Evolutionary conservation across 2,113 vertebrate genomes (phyloP).

Genomic region (Phalacrocorax carbo): DNA sequence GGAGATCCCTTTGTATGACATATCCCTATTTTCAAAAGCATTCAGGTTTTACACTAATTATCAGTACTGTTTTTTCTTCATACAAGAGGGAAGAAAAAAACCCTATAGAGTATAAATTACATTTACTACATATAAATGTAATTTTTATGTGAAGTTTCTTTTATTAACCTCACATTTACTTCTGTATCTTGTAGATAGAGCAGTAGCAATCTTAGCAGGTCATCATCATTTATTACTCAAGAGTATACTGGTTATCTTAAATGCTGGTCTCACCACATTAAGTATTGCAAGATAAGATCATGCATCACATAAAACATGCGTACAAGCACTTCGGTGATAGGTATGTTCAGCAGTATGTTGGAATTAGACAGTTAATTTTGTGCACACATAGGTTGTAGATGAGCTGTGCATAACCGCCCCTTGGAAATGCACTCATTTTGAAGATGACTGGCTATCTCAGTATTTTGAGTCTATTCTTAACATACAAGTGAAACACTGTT

Average conservation of each 20-base stretch:
- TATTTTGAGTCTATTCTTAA: neutral
- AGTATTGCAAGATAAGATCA: neutral
- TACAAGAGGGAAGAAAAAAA: neutral
- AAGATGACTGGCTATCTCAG: neutral
- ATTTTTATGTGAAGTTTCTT: neutral
- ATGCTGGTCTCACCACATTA: neutral
- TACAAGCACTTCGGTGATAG: neutral
- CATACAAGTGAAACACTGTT: neutral
- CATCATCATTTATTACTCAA: neutral
- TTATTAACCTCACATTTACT: neutral
- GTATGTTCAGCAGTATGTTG: neutral
- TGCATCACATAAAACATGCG: neutral
- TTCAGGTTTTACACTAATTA: neutral
- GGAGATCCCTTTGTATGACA: neutral
- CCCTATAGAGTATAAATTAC: neutral
- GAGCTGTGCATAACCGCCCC: neutral
- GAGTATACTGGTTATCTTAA: neutral
- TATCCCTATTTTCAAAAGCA: neutral
- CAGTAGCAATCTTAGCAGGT: neutral
- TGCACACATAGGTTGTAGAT: neutral
- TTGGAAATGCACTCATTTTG: neutral
- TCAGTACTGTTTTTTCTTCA: neutral
- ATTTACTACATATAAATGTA: too few species aligned
- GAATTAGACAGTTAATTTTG: neutral
- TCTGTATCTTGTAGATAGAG: neutral